phyloP scores from a whole-genome alignment of 1,140 invertebrate species.

The Ylistrum balloti region DNA sequence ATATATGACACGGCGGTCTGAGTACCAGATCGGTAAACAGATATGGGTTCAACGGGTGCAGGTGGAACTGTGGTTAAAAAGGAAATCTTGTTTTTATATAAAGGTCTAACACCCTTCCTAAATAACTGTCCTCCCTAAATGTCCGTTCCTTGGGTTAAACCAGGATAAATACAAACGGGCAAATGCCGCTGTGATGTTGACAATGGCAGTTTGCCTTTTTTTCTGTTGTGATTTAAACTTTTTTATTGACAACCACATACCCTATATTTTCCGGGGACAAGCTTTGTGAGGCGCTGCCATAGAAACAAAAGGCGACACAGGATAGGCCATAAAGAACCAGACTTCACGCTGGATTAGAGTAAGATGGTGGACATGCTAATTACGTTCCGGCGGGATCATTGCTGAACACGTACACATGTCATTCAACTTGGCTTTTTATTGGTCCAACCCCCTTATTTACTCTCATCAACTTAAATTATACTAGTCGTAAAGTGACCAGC shows the following conservation, averaged over 20 bases:
- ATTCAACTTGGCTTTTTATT: constrained; percentile 24
- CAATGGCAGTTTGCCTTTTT: constrained; percentile 2
- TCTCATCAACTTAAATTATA: constrained; percentile 40
- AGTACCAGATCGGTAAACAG: neutral
- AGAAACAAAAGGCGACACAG: constrained; percentile 26
- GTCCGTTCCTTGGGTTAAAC: neutral
- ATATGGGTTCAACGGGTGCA: neutral
- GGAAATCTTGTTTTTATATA: neutral
- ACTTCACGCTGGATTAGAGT: neutral
- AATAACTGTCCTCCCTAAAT: neutral
- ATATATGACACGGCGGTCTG: neutral
- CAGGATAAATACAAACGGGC: neutral
- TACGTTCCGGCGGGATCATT: constrained; percentile 3
- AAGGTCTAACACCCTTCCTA: neutral
- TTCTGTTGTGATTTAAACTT: neutral
- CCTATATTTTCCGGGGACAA: neutral
- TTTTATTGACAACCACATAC: neutral
- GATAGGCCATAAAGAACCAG: constrained; percentile 7
- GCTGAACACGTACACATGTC: constrained; percentile 1
- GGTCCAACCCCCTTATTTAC: constrained; percentile 31
- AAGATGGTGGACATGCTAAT: neutral
- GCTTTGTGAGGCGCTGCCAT: constrained; percentile 1
- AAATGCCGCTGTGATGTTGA: neutral
- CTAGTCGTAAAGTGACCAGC: constrained; percentile 10
- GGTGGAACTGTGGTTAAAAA: neutral